Base-by-base conservation (phyloP, 2,797 vertebrate genomes). In the Squalus acanthias region DNA sequence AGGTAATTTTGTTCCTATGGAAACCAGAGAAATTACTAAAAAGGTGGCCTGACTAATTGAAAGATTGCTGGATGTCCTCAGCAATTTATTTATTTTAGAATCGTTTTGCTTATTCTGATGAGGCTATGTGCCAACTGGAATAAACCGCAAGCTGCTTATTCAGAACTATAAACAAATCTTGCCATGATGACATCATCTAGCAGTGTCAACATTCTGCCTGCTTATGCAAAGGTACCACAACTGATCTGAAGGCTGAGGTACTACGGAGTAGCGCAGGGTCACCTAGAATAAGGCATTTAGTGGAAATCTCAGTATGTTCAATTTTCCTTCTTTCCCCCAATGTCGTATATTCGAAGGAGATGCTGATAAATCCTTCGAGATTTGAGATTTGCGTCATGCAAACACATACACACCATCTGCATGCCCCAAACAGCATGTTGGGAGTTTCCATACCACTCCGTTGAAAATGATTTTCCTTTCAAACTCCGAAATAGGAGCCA, bases 1-100 rank as follows among this genome's bases (percentile, higher is more conserved):
- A 93, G 63, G 7, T 93, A 39, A 67, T 93, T 67, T 93, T 69
- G n/a, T 69, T 93, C n/a, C 65, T 93, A 93, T 93, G 63, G 63
- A 69, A 93, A 93, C 91, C n/a, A 4, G n/a, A 69, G 91, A 65
- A 69, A 67, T 8, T 46, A 46, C 15, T 93, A 46, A 67, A 46
- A 39, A 82, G 26, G 26, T 89, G 87, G 91, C n/a, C n/a, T 93
- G 65, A 46, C 91, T 20, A 17, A 85, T 69, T 93, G 63, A 24
- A 69, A 69, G 20, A 12, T 46, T 93, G n/a, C 65, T 67, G 91
- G 91, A 69, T 93, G 39, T 46, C n/a, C 65, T 46, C n/a, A 63
- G 91, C 12, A 69, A 57, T 69, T 39, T 93, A 93, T 39, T 93
- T 46, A 93, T 69, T 93, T 85, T 69, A 46, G 82, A 50, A 85